phyloP scores from a whole-genome alignment of 2,888 invertebrate species.

The Xanthia togata region DNA sequence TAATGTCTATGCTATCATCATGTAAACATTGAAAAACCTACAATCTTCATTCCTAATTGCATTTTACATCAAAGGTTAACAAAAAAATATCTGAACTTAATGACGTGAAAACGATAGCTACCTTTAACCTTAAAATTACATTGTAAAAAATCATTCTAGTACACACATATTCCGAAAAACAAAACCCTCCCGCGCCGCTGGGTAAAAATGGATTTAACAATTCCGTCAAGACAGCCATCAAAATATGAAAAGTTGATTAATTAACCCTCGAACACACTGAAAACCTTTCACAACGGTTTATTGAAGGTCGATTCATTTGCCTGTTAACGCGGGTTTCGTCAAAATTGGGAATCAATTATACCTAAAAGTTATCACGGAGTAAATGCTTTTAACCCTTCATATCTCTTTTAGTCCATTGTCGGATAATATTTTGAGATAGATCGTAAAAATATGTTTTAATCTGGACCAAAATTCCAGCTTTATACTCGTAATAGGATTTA shows the following conservation, averaged over 20 bases:
- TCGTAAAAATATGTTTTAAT: constrained; percentile 34
- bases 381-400: constrained; percentile 54
- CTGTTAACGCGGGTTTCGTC: constrained; percentile 46
- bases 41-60: neutral
- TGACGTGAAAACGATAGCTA: neutral
- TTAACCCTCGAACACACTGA: constrained; percentile 56
- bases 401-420: constrained; percentile 45
- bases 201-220: constrained; percentile 22
- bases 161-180: neutral
- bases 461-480: neutral
- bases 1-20: neutral
- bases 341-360: constrained; percentile 64
- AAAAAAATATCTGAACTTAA: neutral
- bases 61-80: neutral
- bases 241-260: constrained; percentile 64
- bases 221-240: constrained; percentile 32
- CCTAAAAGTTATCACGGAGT: constrained; percentile 50
- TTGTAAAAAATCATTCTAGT: neutral
- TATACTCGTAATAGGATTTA: neutral
- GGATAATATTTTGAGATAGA: constrained; percentile 41
- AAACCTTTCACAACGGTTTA: constrained; percentile 60
- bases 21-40: neutral
- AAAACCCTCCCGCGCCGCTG: too few species aligned
- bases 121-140: neutral
- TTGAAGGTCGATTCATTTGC: constrained; percentile 61